These are phyloP conservation scores for Anolis carolinensis DNA, from an alignment of 2,113 vertebrate genomes.

Conservation along the genomic window DNA sequence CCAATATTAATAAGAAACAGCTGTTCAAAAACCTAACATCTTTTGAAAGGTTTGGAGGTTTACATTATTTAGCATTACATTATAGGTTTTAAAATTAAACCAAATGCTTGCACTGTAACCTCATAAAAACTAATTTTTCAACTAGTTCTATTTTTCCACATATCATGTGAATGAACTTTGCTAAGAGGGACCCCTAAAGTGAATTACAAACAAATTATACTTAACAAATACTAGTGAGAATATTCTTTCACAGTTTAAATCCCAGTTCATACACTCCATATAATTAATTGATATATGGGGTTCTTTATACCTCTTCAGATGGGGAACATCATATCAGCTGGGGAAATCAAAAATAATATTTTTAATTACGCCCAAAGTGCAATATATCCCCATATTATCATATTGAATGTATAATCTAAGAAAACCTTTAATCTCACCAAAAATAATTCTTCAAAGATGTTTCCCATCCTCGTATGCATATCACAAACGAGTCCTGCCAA, in stretches of 20 bases:
- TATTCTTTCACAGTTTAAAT: background rate
- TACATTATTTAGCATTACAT: slow-evolving; percentile 42
- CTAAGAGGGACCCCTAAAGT: background rate
- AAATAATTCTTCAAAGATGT: background rate
- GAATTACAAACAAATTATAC: background rate
- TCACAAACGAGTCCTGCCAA: background rate
- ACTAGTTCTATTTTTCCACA: background rate
- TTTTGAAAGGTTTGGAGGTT: slow-evolving; percentile 35
- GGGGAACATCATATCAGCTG: background rate
- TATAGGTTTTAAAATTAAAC: slow-evolving; percentile 12
- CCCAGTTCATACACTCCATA: background rate
- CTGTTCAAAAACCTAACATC: slow-evolving; percentile 20
- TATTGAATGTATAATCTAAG: background rate
- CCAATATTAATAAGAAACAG: slow-evolving; percentile 42
- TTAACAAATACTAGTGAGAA: background rate
- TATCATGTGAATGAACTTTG: background rate
- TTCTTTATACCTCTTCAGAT: background rate
- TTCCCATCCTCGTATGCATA: background rate
- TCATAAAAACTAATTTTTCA: slow-evolving; percentile 1
- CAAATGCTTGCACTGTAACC: slow-evolving; percentile 22
- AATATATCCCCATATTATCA: background rate
- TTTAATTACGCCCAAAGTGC: background rate
- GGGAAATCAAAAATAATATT: background rate
- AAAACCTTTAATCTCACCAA: background rate
- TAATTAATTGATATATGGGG: background rate